Evolutionary conservation across 2,113 vertebrate genomes (phyloP), one percentile per base, ranked within the genome.

Genomic region (Rhadina sibilatrix): DNA sequence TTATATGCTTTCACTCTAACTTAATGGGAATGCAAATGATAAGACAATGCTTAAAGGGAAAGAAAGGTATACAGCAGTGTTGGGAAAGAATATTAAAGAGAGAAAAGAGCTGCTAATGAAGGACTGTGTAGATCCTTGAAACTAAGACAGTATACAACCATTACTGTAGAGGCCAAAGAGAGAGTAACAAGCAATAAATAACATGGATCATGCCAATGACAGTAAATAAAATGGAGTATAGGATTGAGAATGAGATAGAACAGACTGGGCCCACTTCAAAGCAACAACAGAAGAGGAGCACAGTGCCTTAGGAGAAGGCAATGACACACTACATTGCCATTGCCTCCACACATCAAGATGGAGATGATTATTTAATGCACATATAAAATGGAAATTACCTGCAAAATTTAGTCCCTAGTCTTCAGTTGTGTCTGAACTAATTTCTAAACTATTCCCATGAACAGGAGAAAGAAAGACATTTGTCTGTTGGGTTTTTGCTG

Each of bases 101-200:
- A 93, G 83, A 95, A 96, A 94, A 68, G 31, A 84, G 54, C 42
- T 87, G 50, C 72, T 97, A 93, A 94, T 76, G 75, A 84, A 95
- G 60, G 28, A 78, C 60, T 54, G 25, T 23, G 71, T 49, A 57
- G 82, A 80, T 81, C 44, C 71, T 86, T 70, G 78, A 92, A 95
- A 91, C 37, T 79, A 83, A 93, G 88, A 61, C 52, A 64, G 65
- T 68, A 50, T 54, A 90, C 65, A 74, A 37, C 53, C 69, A 84
- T 93, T 94, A 83, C 78, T 96, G 61, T 37, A 70, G 85, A 82
- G 74, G 66, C 87, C 79, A 80, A 77, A 95, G 65, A 89, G 46
- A 78, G 53, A 89, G 61, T 87, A 86, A 77, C 18, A 9, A 92
- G 91, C 85, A 94, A 83, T 92, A 97, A 94, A 87, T 80, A 95